phyloP scores from a whole-genome alignment of 2,797 vertebrate species.

The Pipistrellus pygmaeus region DNA sequence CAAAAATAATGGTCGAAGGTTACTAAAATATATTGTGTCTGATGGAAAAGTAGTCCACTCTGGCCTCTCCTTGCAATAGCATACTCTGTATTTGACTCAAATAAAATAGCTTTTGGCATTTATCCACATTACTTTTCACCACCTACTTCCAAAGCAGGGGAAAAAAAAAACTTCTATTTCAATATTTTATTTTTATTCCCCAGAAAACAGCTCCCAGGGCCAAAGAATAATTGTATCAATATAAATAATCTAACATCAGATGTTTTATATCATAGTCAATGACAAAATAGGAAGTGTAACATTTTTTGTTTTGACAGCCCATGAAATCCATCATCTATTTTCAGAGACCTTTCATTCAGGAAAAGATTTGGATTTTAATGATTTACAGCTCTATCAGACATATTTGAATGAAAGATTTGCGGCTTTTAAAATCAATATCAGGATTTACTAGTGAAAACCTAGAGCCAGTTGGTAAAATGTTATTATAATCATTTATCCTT shows the following conservation, averaged over 20 bases:
- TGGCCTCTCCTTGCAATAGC: background rate
- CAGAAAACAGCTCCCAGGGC: slow-evolving; percentile 76
- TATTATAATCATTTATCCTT: slow-evolving; percentile 75
- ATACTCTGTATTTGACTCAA: slow-evolving; percentile 4
- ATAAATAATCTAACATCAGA: slow-evolving; percentile 80
- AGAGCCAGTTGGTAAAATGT: slow-evolving; percentile 57
- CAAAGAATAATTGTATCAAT: slow-evolving; percentile 78
- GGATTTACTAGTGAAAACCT: slow-evolving; percentile 72
- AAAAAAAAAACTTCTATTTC: slow-evolving; percentile 77
- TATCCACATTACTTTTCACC: slow-evolving; percentile 64
- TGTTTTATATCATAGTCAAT: slow-evolving; percentile 78
- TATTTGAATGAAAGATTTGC: slow-evolving; percentile 73
- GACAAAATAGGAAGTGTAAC: slow-evolving; percentile 74
- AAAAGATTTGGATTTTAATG: slow-evolving; percentile 70
- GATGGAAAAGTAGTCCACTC: background rate
- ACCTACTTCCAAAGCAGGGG: slow-evolving; percentile 62
- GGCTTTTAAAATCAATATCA: slow-evolving; percentile 75
- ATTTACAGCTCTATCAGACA: slow-evolving; percentile 77
- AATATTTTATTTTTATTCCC: slow-evolving; percentile 83
- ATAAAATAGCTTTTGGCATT: slow-evolving; percentile 63
- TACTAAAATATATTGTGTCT: slow-evolving; percentile 9
- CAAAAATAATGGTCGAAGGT: slow-evolving; percentile 16
- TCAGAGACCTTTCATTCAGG: slow-evolving; percentile 75
- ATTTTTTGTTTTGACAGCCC: slow-evolving; percentile 78
- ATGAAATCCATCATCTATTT: slow-evolving; percentile 81